A percentile compares a stretch with the other conserved stretches of the same genome.
Evolutionary conservation across 2,888 invertebrate species (phyloP).

Genomic region (Campoplex nolae): DNA sequence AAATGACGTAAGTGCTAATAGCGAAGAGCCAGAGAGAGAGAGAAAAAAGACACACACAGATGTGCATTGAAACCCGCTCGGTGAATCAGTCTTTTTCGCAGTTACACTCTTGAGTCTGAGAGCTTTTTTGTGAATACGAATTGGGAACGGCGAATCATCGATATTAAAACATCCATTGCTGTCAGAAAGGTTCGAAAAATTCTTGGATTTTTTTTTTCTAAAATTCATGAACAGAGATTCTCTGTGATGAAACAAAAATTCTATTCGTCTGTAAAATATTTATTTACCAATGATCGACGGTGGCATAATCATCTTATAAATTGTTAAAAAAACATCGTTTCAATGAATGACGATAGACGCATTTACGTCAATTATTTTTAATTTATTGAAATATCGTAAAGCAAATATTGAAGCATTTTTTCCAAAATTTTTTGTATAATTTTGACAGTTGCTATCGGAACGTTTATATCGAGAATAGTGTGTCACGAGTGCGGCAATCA

Average conservation of each 20-base stretch:
- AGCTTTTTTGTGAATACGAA: not conserved
- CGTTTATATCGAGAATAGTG: not conserved
- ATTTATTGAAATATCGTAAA: not conserved
- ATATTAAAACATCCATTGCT: not conserved
- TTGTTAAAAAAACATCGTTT: no score
- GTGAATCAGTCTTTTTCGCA: slow-evolving; percentile 9
- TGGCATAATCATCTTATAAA: no score
- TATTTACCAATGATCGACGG: no score
- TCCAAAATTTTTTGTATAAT: not conserved
- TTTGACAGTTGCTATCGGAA: not conserved
- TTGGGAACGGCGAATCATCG: not conserved
- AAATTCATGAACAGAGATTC: not conserved
- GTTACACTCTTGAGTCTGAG: not conserved
- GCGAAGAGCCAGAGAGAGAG: not conserved
- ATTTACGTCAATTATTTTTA: not conserved
- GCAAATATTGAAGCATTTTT: not conserved
- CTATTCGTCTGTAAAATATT: no score
- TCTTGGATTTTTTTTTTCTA: not conserved
- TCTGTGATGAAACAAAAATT: no score
- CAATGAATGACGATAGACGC: no score
- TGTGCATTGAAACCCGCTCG: not conserved
- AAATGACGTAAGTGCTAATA: slow-evolving; percentile 11
- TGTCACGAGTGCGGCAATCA: slow-evolving; percentile 3
- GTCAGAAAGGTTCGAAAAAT: not conserved
- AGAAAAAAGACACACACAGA: not conserved